Evolutionary conservation across 1,140 invertebrate species (phyloP), one percentile per base, ranked within the genome.

Genomic region (Diprion similis): DNA sequence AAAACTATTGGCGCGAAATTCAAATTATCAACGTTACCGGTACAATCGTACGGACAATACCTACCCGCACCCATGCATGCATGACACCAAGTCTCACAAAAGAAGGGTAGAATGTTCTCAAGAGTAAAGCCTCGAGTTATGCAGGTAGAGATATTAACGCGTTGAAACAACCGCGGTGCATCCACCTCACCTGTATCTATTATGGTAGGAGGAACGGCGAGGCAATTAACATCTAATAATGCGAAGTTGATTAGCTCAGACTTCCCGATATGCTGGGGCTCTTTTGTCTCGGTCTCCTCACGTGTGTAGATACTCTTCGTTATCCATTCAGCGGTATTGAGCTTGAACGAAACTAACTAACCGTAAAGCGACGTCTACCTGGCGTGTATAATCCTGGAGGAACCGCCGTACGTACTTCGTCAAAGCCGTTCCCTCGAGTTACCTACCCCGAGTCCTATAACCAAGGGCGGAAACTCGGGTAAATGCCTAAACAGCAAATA

Each of bases 71-170:
- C 11, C n/a, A 59, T 9, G 11, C 51, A 59, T 59, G 51, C n/a
- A 9, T 59, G 8, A 6, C 24, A 37, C 24, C 24, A 37, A 37
- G 2, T 37, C 24, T 37, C 24, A 37, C 24, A 37, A 37, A 37
- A 59, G 51, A 59, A 59, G 51, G 51, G 51, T 59, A 59, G 51
- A 59, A 59, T 59, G 8, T 59, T 59, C 51, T 59, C 51, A 59
- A 59, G 51, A 59, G n/a, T 17, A 37, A 37, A 37, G 24, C 24
- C 24, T 37, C 24, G 24, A 37, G 24, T 37, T 1, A 37, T 37
- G 24, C 24, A 37, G 24, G 1, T 37, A 6, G 24, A 37, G 1
- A 37, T 6, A n/a, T n/a, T n/a, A 37, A 37, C 2, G 24, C 24
- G 24, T 6, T 37, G 24, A 37, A 37, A 37, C 24, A 37, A 37